Base-by-base conservation (phyloP, 1,140 invertebrate species). In the Drosophila dunni region DNA sequence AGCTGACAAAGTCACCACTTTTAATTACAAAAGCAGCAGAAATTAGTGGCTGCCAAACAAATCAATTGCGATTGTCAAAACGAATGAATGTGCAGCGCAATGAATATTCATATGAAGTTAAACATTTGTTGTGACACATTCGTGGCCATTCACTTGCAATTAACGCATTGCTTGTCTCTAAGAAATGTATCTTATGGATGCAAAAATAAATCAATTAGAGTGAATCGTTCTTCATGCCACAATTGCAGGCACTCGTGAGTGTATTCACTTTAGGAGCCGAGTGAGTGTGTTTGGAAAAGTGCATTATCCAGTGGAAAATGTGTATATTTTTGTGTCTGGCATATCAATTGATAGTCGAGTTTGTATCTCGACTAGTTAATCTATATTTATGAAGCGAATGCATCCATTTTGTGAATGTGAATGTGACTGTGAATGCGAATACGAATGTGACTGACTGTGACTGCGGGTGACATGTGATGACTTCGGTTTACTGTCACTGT, bases 341-440 rank as follows among this genome's bases (percentile, higher is more conserved):
- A 66, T 56, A 48, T 46, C 46, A 42, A 51, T 63, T 63, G 61
- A 51, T 8, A 17, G 53, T 17, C 29, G 17, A 7, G 29, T n/a
- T 13, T 36, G 48, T 42, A 51, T 63, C 17, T 33, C 33, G 34
- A 53, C 46, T 53, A 63, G 46, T 75, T 81, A 71, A 85, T 85
- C 81, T 86, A 86, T 86, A 85, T 85, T 85, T 85, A 85, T 85
- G 81, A 85, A 86, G 69, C 33, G 54, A 34, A 9, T 40, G 33
- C 40, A 74, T 44, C 15, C 40, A 56, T 46, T 33, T 54, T 51
- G 48, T 33, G 48, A 51, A 51, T 50, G 24, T 34, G 29, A 2
- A 11, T 51, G 48, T 34, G 29, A 11, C 9, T 42, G 0, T n/a
- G 33, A 38, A 10, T 45, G 40, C 9, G 17, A 20, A 20, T 20